Base-by-base conservation (phyloP, 1,140 invertebrate species). In the Conus ventricosus region DNA sequence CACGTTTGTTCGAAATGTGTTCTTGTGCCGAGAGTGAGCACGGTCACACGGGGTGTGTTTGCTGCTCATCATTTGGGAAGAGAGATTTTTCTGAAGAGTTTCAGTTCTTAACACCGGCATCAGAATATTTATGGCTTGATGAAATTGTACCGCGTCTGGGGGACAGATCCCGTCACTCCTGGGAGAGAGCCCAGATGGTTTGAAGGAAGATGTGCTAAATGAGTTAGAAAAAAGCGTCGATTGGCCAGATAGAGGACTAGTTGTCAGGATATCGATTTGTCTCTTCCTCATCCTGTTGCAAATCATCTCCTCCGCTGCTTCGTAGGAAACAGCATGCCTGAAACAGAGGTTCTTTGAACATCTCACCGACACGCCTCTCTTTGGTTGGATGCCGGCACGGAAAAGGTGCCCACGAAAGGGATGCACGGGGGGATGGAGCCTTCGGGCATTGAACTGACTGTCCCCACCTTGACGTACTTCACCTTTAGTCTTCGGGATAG, bases 271-370 rank as follows among this genome's bases (percentile, higher is more conserved):
- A 71, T 25, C 7, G 25, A 8, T 51, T 6, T 25, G 8, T 51
- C 27, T 51, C 76, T 25, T 78, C 39, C 27, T 27, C 6, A 7
- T 78, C 25, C 27, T 78, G 25, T 5, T 25, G 4, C 76, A 13
- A 2, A 13, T 23, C 11, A 11, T 51, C 39, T 39, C 6, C 8
- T 17, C 10, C 0, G 8, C 25, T 11, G 27, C 10, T 10, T 11
- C 7, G 11, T 27, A 8, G 25, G 39, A 13, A 13, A 23, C 39
- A 23, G 25, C 10, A 17, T 13, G 11, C 25, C 76, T 78, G 76
- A 78, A n/a, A 78, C 25, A 78, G 76, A 8, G 76, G 76, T 25
- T 78, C 76, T 17, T 78, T 78, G 76, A 78, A 78, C 76, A 78
- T 78, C 7, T 78, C 76, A 23, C 76, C 51, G 8, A 78, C 2